These are phyloP conservation scores for Strongylocentrotus purpuratus DNA, from an alignment of 35 echinoderm and acorn worm species.

Conservation along the genomic window DNA sequence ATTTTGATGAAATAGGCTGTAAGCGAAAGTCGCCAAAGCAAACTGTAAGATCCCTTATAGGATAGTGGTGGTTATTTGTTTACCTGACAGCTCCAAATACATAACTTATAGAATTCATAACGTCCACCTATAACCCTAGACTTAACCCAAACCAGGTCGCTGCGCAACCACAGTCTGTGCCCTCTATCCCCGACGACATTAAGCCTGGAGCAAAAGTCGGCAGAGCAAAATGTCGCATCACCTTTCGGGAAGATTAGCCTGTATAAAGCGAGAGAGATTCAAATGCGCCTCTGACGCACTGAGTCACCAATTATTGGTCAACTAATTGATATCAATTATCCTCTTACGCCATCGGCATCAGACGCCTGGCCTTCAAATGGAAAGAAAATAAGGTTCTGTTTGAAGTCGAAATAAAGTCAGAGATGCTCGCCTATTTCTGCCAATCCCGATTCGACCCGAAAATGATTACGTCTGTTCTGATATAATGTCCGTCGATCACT, in stretches of 20 bases:
- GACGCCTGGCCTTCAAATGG: background rate
- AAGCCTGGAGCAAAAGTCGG: background rate
- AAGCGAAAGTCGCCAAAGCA: no score
- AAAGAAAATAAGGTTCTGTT: background rate
- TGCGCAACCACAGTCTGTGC: no score
- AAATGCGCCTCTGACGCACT: background rate
- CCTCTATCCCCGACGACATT: background rate
- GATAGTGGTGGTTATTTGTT: no score
- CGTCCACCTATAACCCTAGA: no score
- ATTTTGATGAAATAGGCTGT: no score
- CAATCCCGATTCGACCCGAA: background rate
- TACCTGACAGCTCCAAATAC: no score
- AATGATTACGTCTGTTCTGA: background rate
- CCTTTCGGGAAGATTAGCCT: background rate
- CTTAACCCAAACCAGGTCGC: no score
- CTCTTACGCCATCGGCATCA: background rate
- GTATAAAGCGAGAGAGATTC: background rate
- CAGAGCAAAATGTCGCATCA: background rate
- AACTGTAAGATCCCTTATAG: no score
- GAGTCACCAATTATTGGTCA: background rate
- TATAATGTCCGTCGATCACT: no score
- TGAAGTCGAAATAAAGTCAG: background rate
- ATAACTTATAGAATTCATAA: no score
- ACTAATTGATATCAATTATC: conserved; percentile 6
- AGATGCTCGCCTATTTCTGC: background rate